Percentiles rank a stretch among this genome's conserved stretches.
These are phyloP conservation scores for Grus americana DNA, from an alignment of 2,113 vertebrate genomes.

Conservation along the genomic window DNA sequence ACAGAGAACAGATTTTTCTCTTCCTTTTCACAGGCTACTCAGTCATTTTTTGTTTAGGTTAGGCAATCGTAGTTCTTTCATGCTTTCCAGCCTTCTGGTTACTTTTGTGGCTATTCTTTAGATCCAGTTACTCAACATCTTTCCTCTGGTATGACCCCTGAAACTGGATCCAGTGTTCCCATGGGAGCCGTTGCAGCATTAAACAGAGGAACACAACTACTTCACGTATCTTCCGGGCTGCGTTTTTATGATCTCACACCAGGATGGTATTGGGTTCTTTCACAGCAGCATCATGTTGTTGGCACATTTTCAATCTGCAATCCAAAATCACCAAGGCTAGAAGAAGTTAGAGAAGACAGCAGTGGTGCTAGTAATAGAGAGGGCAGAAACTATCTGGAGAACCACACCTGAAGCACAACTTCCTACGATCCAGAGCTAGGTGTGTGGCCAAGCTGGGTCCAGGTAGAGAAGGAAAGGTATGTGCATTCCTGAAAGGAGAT, in stretches of 20 bases:
- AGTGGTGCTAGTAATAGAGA: not conserved
- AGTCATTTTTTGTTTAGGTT: not conserved
- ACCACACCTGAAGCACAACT: not conserved
- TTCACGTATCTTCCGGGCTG: rapidly evolving
- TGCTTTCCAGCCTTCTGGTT: not conserved
- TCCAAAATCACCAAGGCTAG: not conserved
- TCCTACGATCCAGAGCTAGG: not conserved
- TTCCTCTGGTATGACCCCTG: not conserved
- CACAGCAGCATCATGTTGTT: too few relatives aligned
- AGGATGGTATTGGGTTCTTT: not conserved
- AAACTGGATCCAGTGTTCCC: not conserved
- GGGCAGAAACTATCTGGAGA: not conserved
- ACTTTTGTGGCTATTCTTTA: not conserved
- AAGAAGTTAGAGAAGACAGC: not conserved
- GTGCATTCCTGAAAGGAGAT: not conserved
- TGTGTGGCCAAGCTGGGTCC: not conserved
- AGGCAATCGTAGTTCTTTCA: not conserved
- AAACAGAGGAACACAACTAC: not conserved
- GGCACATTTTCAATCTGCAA: not conserved
- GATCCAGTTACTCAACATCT: not conserved
- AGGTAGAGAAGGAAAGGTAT: not conserved
- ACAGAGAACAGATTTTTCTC: not conserved
- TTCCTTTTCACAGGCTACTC: not conserved
- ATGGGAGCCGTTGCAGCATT: not conserved
- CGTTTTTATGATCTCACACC: not conserved